Conservation (phyloP, 2,113 vertebrate species). For the Oreamnos americanus region DNA sequence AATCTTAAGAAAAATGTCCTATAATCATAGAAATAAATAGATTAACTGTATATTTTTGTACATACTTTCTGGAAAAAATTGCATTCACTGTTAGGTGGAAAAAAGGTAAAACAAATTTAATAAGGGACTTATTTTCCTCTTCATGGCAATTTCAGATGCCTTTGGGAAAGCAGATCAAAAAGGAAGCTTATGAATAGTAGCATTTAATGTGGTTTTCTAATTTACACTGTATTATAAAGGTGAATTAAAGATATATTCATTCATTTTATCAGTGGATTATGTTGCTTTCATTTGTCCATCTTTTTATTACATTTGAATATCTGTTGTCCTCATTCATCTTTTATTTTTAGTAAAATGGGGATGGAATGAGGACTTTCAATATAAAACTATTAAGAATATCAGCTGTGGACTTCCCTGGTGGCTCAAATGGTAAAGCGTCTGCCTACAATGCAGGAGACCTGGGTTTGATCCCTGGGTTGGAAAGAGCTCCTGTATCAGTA, state of each 20-base stretch:
- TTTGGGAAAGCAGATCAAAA: neutral
- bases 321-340: neutral
- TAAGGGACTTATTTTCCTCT: neutral
- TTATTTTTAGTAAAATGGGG: neutral
- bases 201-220: neutral
- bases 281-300: neutral
- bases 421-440: too few species aligned
- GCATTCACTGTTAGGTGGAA: neutral
- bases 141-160: neutral
- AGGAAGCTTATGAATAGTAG: neutral
- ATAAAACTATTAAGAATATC: neutral
- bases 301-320: neutral
- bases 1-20: neutral
- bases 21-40: neutral
- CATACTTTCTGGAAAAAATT: neutral
- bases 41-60: neutral
- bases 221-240: neutral
- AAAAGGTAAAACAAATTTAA: neutral
- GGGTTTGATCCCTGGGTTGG: too few species aligned
- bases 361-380: neutral
- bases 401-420: neutral
- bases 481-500: neutral
- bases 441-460: too few species aligned
- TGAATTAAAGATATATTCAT: neutral
- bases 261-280: neutral